Percentiles rank a stretch among this genome's conserved stretches.
Evolutionary conservation across 2,888 invertebrate genomes (phyloP).

Genomic region (Erynnis tages): DNA sequence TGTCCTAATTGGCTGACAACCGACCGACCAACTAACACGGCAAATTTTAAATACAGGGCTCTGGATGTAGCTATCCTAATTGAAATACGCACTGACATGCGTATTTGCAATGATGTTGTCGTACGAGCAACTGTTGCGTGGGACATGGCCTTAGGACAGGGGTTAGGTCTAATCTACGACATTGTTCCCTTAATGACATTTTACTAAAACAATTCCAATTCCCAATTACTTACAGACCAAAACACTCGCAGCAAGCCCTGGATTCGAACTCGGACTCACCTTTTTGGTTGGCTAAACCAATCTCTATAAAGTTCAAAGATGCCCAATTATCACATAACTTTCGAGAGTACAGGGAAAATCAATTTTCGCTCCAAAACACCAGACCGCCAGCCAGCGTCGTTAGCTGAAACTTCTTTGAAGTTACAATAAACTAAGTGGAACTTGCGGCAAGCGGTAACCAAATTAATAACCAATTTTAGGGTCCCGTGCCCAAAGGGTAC

Average conservation of each 20-base stretch:
- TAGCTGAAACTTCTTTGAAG: constrained; percentile 22
- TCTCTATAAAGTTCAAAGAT: constrained; percentile 9
- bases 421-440: constrained; percentile 11
- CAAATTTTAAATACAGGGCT: no score
- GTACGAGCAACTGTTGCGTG: no score
- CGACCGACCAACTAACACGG: no score
- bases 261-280: not conserved
- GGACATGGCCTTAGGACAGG: no score
- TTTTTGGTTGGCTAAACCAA: no score
- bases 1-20: no score
- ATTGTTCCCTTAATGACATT: no score
- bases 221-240: not conserved
- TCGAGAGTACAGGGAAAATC: constrained; percentile 7
- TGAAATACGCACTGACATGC: no score
- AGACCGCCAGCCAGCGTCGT: constrained; percentile 7
- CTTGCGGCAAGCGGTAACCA: constrained; percentile 11
- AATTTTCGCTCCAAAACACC: constrained; percentile 11
- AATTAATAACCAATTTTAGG: constrained; percentile 8
- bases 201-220: not conserved
- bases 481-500: no score
- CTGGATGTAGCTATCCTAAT: no score
- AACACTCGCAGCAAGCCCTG: not conserved
- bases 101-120: no score
- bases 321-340: constrained; percentile 22
- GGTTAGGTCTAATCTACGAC: no score